Conservation (phyloP, 2,888 invertebrate species). For the Mechanitis mazaeus region DNA sequence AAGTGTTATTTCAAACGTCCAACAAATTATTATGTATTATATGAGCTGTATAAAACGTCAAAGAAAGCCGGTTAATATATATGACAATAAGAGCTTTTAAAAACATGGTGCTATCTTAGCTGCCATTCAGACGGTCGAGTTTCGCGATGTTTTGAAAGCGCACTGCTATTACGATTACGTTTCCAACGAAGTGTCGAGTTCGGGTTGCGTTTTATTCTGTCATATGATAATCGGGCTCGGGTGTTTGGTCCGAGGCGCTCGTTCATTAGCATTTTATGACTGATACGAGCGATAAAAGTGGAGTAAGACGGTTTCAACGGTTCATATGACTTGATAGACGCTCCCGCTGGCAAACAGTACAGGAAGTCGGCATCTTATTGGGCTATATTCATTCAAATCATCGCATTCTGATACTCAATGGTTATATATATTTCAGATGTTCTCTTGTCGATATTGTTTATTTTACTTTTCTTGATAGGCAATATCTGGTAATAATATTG, state of each 20-base stretch:
- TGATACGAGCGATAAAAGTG: slow-evolving; percentile 75
- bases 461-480: slow-evolving; percentile 43
- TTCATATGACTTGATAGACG: slow-evolving; percentile 69
- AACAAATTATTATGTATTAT: too few relatives aligned
- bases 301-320: slow-evolving; percentile 74
- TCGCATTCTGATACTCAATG: slow-evolving; percentile 59
- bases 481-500: slow-evolving; percentile 32
- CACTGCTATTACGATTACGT: slow-evolving; percentile 65
- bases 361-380: slow-evolving; percentile 64
- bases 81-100: slow-evolving; percentile 71
- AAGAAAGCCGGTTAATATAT: slow-evolving; percentile 12
- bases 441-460: slow-evolving; percentile 48
- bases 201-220: slow-evolving; percentile 73
- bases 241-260: slow-evolving; percentile 73
- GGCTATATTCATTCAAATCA: slow-evolving; percentile 54
- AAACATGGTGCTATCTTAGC: slow-evolving; percentile 66
- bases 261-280: slow-evolving; percentile 77
- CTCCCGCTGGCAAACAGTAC: slow-evolving; percentile 49
- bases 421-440: slow-evolving; percentile 54
- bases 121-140: slow-evolving; percentile 61
- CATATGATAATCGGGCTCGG: slow-evolving; percentile 75
- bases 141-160: slow-evolving; percentile 72
- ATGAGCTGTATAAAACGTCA: background rate
- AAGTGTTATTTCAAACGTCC: too few relatives aligned
- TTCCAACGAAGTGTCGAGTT: slow-evolving; percentile 74